phyloP scores from a whole-genome alignment of 1,140 invertebrate genomes.

The Lethocerus indicus region DNA sequence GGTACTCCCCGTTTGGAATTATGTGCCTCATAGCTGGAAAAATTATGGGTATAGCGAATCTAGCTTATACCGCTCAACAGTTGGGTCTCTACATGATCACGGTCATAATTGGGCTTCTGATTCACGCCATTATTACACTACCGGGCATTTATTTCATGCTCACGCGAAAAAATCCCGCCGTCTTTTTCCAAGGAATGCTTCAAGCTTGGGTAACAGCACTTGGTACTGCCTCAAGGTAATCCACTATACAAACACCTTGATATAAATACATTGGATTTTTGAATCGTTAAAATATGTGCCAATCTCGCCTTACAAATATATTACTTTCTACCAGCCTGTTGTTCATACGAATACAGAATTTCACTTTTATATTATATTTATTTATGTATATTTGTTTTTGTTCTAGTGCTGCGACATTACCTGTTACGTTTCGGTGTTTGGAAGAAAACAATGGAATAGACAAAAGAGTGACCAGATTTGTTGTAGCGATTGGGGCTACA shows the following conservation, averaged over 20 bases:
- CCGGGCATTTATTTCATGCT: conserved; percentile 42
- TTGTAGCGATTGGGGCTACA: conserved; percentile 44
- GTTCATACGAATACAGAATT: no score
- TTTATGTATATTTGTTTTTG: background rate
- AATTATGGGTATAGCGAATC: conserved; percentile 42
- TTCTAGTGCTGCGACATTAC: conserved; percentile 50
- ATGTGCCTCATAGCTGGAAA: conserved; percentile 49
- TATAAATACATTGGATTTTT: no score
- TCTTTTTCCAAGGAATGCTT: conserved; percentile 39
- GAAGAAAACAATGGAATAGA: conserved; percentile 59
- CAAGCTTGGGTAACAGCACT: conserved; percentile 48
- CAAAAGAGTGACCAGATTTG: conserved; percentile 47
- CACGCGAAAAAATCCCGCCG: conserved; percentile 41
- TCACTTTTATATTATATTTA: no score
- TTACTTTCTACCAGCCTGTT: no score
- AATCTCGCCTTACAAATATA: no score
- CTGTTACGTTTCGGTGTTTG: conserved; percentile 56
- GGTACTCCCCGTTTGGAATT: conserved; percentile 54
- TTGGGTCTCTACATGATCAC: conserved; percentile 47
- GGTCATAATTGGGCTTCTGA: conserved; percentile 39
- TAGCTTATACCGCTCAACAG: conserved; percentile 38
- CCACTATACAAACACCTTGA: no score
- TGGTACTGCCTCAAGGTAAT: conserved; percentile 47
- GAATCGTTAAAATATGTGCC: no score
- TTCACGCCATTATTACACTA: conserved; percentile 44